Evolutionary conservation across 2,888 invertebrate genomes (phyloP), one percentile per base, ranked within the genome.

Genomic region (Melangyna quadrimaculata): DNA sequence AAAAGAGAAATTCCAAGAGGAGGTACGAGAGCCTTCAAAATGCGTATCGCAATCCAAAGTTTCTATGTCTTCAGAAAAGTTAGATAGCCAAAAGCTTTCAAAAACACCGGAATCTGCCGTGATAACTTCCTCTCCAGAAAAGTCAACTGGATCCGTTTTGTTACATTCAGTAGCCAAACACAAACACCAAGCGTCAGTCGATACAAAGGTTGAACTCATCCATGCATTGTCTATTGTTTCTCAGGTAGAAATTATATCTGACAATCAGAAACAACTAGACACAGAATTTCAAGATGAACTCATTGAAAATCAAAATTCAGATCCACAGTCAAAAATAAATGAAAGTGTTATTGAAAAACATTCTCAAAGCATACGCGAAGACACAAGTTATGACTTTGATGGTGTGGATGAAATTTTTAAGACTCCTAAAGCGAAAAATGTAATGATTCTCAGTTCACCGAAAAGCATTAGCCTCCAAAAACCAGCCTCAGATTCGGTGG

Each of bases 391-490:
- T 40, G 84, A 83, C 9, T 69, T 86, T n/a, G 89, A 88, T 37
- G 84, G 81, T 4, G 82, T 90, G 0, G 90, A 90, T 12, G 65
- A 88, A 59, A 89, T 89, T 55, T 89, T 91, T 14, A 91, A 90
- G 55, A 91, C 91, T 12, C 91, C 91, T 12, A 89, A 90, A 24
- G 90, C 90, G 12, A 90, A 89, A 78, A 88, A 90, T 69, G 78
- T 90, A 1, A 91, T 91, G 91, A 89, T 91, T 51, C 89, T 90
- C 6, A 89, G 87, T 35, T 88, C 90, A 0, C 91, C 91, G 0
- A 89, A 91, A 4, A 91, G 91, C 86, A 63, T 84, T n/a, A 89
- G 90, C 0, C 86, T 90, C 8, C 83, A 91, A 19, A 89, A 91
- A 45, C 84, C 88, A 22, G 78, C 87, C 0, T 59, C 80, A 0